phyloP scores from a whole-genome alignment of 2,113 vertebrate species.

The Porphyrio hochstetteri region DNA sequence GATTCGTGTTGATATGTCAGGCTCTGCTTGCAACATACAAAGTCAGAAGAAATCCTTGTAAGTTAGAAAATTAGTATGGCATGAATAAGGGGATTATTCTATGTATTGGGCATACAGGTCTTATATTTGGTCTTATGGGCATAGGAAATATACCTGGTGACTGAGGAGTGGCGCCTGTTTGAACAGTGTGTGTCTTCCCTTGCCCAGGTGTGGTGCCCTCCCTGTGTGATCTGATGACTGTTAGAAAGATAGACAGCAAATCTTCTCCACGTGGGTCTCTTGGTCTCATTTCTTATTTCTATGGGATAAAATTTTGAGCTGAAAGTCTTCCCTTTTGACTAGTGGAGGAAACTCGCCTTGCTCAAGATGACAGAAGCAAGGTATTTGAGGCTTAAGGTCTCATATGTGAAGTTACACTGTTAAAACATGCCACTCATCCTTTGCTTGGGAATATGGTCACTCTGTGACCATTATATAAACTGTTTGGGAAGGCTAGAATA shows the following conservation, averaged over 20 bases:
- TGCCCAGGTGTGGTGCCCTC: neutral
- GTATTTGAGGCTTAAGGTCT: neutral
- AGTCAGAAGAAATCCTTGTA: neutral
- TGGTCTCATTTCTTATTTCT: neutral
- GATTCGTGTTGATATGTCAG: neutral
- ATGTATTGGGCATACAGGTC: fast-evolving
- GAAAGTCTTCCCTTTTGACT: neutral
- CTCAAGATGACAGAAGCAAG: neutral
- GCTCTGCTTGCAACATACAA: neutral
- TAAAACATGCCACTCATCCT: neutral
- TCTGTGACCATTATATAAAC: neutral
- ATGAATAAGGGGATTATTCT: neutral
- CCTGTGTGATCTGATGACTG: neutral
- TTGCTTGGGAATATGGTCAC: neutral
- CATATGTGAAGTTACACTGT: neutral
- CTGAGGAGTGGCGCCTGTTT: neutral
- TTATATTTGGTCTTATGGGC: neutral
- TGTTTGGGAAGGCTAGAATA: neutral
- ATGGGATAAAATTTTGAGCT: neutral
- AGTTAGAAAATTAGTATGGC: neutral
- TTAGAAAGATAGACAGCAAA: neutral
- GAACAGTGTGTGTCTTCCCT: neutral
- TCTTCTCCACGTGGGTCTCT: neutral
- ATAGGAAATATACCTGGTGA: neutral
- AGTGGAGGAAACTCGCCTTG: neutral